Conservation (phyloP, 2,888 invertebrate species). For the Drosophila rellima region DNA sequence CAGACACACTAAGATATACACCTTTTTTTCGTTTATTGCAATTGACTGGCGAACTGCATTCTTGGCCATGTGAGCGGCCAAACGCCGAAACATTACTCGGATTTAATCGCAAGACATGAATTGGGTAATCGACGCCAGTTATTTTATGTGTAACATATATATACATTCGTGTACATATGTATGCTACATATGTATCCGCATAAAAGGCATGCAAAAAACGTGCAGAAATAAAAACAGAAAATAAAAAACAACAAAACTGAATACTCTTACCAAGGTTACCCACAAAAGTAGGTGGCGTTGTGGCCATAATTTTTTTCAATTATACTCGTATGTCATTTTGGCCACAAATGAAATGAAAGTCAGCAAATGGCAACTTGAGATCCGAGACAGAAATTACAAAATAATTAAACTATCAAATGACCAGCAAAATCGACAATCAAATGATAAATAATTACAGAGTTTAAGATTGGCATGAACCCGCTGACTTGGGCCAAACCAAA, state of each 20-base stretch:
- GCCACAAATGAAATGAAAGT: slow-evolving; percentile 63
- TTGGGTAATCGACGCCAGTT: slow-evolving; percentile 27
- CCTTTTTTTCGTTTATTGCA: slow-evolving; percentile 45
- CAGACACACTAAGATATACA: not conserved
- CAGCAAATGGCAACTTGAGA: slow-evolving; percentile 71
- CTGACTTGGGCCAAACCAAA: slow-evolving; percentile 14
- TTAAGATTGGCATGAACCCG: slow-evolving; percentile 18
- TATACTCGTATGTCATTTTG: slow-evolving; percentile 9
- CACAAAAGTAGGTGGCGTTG: slow-evolving; percentile 70
- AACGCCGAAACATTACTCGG: slow-evolving; percentile 15
- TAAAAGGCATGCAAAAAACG: slow-evolving; percentile 44
- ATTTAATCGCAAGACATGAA: slow-evolving; percentile 30
- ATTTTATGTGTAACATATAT: not conserved
- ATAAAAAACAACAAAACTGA: slow-evolving; percentile 39
- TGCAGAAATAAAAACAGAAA: slow-evolving; percentile 23
- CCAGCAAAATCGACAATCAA: slow-evolving; percentile 31
- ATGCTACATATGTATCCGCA: slow-evolving; percentile 18
- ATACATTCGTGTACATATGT: slow-evolving; percentile 17
- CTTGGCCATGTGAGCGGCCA: slow-evolving; percentile 25
- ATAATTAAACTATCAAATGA: slow-evolving; percentile 64
- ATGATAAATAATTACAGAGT: slow-evolving; percentile 14
- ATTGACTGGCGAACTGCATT: slow-evolving; percentile 63
- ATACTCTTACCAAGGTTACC: slow-evolving; percentile 70
- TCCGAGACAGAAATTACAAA: slow-evolving; percentile 62
- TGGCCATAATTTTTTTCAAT: slow-evolving; percentile 40